Base-by-base conservation (phyloP, 2,113 vertebrate genomes). In the Eclectus roratus region DNA sequence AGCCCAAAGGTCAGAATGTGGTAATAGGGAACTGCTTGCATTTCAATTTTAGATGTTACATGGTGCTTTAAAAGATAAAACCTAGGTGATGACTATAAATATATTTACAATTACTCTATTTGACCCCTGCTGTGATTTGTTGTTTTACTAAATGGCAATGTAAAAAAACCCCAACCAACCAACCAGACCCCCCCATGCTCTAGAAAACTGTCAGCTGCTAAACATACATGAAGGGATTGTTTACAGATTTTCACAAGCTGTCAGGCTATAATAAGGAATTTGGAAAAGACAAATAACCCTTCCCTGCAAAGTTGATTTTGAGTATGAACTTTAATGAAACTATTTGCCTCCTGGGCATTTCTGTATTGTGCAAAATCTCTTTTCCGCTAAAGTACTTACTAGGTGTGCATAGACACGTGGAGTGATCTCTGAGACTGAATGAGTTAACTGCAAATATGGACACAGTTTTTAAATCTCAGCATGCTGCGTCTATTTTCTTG, bases 281-380 rank as follows among this genome's bases (percentile, higher is more conserved):
- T 95, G 41, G 91, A 76, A 68, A 89, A 95, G 80, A 91, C 39
- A 83, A 94, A 95, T 93, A 93, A 93, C 80, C 68, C 73, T 95
- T 95, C 37, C 47, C 31, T 58, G 18, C 44, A 88, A 97, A 96
- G 80, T 58, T 96, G 76, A 93, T 96, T 97, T 96, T 91, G 66
- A 83, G 65, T 69, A 85, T 95, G 90, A 93, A 85, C 78, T 96
- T 90, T 85, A 95, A 91, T 93, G 49, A 80, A 97, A 92, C 47
- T 90, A 77, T 94, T 95, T 94, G n/a, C 81, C 70, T 90, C 82
- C 83, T 66, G 94, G 93, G 85, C 74, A 52, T 96, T 97, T 97
- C 65, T 63, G 74, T 86, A 80, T 91, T 88, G 53, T 72, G 69
- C 37, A 55, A 93, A 84, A 80, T 77, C 27, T 76, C 9, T 89